Conservation (phyloP, 2,113 vertebrate species). For the Polypterus bichir region DNA sequence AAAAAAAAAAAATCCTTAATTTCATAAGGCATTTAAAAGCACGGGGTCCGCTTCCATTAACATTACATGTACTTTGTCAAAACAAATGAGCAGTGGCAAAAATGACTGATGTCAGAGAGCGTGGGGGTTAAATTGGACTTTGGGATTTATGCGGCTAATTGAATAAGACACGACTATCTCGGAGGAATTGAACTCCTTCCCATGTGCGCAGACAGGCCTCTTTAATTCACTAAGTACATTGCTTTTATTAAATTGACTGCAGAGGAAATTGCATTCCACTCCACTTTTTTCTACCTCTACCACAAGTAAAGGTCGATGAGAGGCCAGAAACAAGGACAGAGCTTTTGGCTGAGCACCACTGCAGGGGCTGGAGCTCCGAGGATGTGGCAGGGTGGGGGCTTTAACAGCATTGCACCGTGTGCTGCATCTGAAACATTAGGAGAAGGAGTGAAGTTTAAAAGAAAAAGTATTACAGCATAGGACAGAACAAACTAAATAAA, state of each 20-base stretch:
- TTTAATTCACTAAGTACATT: constrained; percentile 61
- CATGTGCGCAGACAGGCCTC: constrained; percentile 41
- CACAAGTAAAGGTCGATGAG: constrained; percentile 41
- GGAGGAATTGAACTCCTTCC: constrained; percentile 40
- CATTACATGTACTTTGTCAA: not conserved
- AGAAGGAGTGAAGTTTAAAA: too few species aligned
- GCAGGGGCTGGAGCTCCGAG: not conserved
- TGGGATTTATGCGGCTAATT: constrained; percentile 62
- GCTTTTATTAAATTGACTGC: constrained; percentile 63
- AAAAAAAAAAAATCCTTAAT: not conserved
- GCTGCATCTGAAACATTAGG: too few species aligned
- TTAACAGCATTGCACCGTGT: too few species aligned
- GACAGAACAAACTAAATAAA: too few species aligned
- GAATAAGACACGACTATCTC: constrained; percentile 54
- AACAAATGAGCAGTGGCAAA: constrained; percentile 1
- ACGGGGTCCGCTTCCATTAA: not conserved
- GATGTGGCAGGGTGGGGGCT: too few species aligned
- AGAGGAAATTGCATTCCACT: constrained; percentile 39
- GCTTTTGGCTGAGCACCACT: not conserved
- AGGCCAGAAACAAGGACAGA: constrained; percentile 21
- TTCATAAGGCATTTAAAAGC: not conserved
- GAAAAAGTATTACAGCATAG: too few species aligned
- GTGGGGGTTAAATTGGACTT: constrained; percentile 46
- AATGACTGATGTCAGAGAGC: constrained; percentile 22
- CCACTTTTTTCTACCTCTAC: constrained; percentile 30